A percentile compares a stretch with the other conserved stretches of the same genome.
Conservation (phyloP, 1,140 invertebrate species). For the Scaptomyza hsui region DNA sequence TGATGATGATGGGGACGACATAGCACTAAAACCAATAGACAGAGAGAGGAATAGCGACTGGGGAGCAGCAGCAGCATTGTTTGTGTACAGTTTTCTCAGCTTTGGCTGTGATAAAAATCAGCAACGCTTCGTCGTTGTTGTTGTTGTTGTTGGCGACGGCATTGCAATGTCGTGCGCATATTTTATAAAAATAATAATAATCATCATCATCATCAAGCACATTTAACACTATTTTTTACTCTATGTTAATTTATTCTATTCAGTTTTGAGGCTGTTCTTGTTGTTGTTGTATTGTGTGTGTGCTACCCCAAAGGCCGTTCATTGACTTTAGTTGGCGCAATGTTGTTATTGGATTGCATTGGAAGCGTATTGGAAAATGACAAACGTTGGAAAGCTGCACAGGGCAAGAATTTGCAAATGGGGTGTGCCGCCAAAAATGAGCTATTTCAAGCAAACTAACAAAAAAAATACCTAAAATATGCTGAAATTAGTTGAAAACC, state of each 20-base stretch:
- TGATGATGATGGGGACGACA: constrained; percentile 1
- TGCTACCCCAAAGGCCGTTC: constrained; percentile 68
- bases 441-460: background rate
- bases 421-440: background rate
- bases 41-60: constrained; percentile 9
- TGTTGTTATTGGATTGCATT: constrained; percentile 28
- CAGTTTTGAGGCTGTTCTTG: constrained; percentile 7
- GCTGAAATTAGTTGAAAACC: too few species aligned
- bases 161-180: constrained; percentile 70
- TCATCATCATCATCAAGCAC: constrained; percentile 17
- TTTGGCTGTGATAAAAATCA: constrained; percentile 53
- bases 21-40: background rate
- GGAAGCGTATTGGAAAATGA: constrained; percentile 40
- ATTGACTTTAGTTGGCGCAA: constrained; percentile 65
- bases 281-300: too few species aligned
- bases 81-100: constrained; percentile 75
- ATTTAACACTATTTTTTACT: constrained; percentile 53
- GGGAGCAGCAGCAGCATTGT: background rate
- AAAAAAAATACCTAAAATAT: background rate
- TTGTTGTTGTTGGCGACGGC: background rate
- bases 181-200: constrained; percentile 46
- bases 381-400: constrained; percentile 13
- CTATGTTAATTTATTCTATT: constrained; percentile 40
- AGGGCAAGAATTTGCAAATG: constrained; percentile 1
- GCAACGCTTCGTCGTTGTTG: background rate